Evolutionary conservation across 1,140 invertebrate species (phyloP), one percentile per base, ranked within the genome.

Genomic region (Coenobita brevimanus): DNA sequence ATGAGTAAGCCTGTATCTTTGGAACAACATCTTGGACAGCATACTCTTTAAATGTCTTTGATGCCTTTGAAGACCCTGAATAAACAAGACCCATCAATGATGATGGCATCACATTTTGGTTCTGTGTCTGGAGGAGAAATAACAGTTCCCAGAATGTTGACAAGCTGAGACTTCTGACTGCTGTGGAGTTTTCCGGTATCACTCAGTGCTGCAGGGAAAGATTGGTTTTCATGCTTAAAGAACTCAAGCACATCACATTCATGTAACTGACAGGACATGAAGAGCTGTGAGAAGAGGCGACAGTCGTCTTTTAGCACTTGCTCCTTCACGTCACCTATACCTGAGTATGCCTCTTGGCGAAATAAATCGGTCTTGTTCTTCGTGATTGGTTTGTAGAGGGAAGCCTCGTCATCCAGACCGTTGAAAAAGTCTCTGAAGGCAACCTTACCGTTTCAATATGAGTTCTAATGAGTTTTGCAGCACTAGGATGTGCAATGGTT

Each of bases 161-260:
- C 71, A 75, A 75, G 36, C 33, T 75, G 71, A 8, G 71, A 75
- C 71, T 75, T 75, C 71, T 33, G 36, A 38, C 24, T 33, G n/a
- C 15, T 30, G 71, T 75, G 71, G 71, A 75, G 71, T 75, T 75
- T 75, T n/a, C 71, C 24, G 6, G 3, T 75, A 33, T 75, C 62
- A 67, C 62, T 75, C 71, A 75, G 24, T 38, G 36, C 71, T 38
- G 71, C 71, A 75, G 71, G 71, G 36, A 75, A 75, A 75, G 71
- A 75, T 36, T 75, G 36, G 36, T 75, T 75, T 36, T 75, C 71
- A 75, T 75, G 71, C 33, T 38, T 15, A 38, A 75, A 38, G 33
- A 75, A 38, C 27, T 75, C 27, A 75, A 75, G 71, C 71, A 75
- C 15, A 33, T 75, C 71, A 75, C 36, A 75, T 33, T 75, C 71